Percentiles rank a stretch among this genome's conserved stretches.
phyloP scores from a whole-genome alignment of 2,113 vertebrate genomes.

The Salvelinus fontinalis region DNA sequence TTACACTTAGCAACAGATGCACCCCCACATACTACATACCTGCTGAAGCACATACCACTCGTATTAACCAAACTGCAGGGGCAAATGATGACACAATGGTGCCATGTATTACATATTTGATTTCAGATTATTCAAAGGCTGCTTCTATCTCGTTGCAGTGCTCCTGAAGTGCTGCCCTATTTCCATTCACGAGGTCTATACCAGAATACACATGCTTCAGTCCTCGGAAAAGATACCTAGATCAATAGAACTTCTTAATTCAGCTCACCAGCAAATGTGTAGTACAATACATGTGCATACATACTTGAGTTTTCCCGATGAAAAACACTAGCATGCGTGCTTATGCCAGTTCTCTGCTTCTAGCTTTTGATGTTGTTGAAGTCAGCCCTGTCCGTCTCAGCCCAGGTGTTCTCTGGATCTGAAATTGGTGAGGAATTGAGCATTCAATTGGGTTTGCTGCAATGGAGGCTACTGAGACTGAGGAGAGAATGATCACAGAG shows the following conservation, averaged over 20 bases:
- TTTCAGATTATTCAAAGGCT: neutral
- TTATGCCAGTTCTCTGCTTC: neutral
- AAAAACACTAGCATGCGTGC: neutral
- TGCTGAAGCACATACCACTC: neutral
- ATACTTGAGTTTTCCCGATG: neutral
- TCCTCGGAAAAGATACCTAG: neutral
- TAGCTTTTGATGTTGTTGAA: neutral
- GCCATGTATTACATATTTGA: neutral
- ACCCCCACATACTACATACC: neutral
- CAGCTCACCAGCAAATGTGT: neutral
- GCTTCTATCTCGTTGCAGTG: neutral
- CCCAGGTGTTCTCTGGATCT: neutral
- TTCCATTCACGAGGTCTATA: neutral
- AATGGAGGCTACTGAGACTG: slow-evolving; percentile 15
- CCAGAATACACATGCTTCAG: neutral
- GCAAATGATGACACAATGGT: too few relatives aligned
- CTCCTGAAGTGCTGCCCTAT: neutral
- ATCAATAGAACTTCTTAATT: neutral
- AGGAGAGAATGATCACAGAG: slow-evolving; percentile 4
- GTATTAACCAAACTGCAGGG: too few relatives aligned
- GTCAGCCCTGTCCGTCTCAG: neutral
- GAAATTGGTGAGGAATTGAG: slow-evolving; percentile 26
- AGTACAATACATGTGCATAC: neutral
- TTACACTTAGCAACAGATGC: neutral
- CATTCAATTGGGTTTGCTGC: slow-evolving; percentile 40